Base-by-base conservation (phyloP, 2,888 invertebrate genomes). In the Brassicogethes aeneus region DNA sequence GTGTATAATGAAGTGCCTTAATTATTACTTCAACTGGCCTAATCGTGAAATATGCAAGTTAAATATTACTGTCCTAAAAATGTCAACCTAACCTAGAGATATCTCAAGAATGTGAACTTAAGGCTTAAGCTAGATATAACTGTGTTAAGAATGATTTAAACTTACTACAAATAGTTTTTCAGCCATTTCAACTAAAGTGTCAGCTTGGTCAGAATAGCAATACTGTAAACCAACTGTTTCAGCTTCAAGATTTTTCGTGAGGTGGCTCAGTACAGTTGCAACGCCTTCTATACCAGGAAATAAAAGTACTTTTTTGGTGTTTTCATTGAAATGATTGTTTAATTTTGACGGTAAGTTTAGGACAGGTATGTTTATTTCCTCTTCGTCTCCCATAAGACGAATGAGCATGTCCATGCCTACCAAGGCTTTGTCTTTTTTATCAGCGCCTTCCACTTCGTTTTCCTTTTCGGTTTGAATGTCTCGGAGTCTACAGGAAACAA, bases 221-320 rank as follows among this genome's bases (percentile, higher is more conserved):
- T 73, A 70, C 56, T 79, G 80, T n/a, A 79, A 58, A 33, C 73
- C 73, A 50, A 73, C 68, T 3, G 70, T 70, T 51, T 74, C 71
- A 43, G 69, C 68, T 54, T 72, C 70, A 29, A 80, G 60, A 17
- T 75, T 62, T 3, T 62, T 59, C 41, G 74, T 73, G 14, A 80
- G 55, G 0, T 72, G 69, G 52, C 75, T 73, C 53, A 80, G 51
- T 0, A 65, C 69, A 0, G 70, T 55, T 0, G 77, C 77, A n/a
- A 75, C 74, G 0, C 84, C 83, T 63, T 85, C 85, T 29, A 84
- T 59, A 1, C 84, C 85, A 1, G 83, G 82, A 47, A 84, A 62
- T 51, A 82, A 66, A 56, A 79, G 74, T 42, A 77, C 71, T 1
- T 71, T 66, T 1, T 73, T 73, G 15, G 67, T 52, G 1, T 70